A percentile compares a stretch with the other conserved stretches of the same genome.
Evolutionary conservation across 2,888 invertebrate species (phyloP).

Genomic region (Parnassius apollo): DNA sequence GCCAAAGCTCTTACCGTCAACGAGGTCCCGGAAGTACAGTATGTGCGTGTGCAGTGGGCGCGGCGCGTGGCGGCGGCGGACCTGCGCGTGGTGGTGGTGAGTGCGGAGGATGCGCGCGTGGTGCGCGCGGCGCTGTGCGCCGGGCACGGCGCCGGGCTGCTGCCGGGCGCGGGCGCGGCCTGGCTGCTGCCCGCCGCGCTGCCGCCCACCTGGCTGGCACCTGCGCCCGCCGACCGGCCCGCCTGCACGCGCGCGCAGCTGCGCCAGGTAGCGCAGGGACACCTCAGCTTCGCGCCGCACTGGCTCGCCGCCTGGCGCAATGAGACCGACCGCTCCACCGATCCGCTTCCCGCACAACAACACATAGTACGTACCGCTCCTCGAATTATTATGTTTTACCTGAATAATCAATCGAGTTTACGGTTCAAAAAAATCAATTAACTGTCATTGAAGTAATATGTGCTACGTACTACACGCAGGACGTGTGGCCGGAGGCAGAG

Average conservation of each 20-base stretch:
- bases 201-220: slow-evolving; percentile 83
- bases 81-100: slow-evolving; percentile 89
- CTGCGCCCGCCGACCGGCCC: slow-evolving; percentile 82
- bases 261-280: slow-evolving; percentile 42
- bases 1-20: too few species aligned
- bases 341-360: neutral
- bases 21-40: neutral
- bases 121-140: slow-evolving; percentile 91
- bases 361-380: neutral
- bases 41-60: slow-evolving; percentile 53
- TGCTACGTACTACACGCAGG: too few species aligned
- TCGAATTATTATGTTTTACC: too few species aligned
- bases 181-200: slow-evolving; percentile 93
- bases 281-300: slow-evolving; percentile 50
- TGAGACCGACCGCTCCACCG: neutral
- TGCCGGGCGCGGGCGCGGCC: slow-evolving; percentile 86
- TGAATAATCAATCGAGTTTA: too few species aligned
- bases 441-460: too few species aligned
- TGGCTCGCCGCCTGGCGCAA: slow-evolving; percentile 49
- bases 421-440: too few species aligned
- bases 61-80: slow-evolving; percentile 49
- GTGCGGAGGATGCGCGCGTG: slow-evolving; percentile 87
- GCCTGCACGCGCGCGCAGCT: slow-evolving; percentile 62
- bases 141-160: slow-evolving; percentile 86
- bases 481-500: too few species aligned